Base-by-base conservation (phyloP, 2,888 invertebrate genomes). In the Molorchus minor region DNA sequence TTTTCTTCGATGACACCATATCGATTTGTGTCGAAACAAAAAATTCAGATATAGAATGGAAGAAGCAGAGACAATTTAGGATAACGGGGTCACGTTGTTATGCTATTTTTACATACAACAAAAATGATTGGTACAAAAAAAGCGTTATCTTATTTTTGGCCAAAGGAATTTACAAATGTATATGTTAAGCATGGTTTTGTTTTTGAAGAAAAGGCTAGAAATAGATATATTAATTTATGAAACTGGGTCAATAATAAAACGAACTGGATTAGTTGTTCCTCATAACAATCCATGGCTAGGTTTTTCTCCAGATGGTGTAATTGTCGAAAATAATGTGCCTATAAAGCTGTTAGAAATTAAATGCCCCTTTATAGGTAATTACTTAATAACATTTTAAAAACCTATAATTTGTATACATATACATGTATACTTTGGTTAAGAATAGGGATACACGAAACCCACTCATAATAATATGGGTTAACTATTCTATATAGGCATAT, bases 301-400 rank as follows among this genome's bases (percentile, higher is more conserved):
- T 10, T 60, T 33, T 56, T 49, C 60, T 20, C 51, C 60, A 19
- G 51, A 60, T 60, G 56, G 43, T 30, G 21, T 60, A 2, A 51
- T 60, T 16, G 43, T 60, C 35, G 20, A 56, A 20, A 21, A 56
- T 25, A 52, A 29, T 8, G 44, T 51, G 40, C 60, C 60, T 19
- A 41, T 19, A 8, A 41, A 55, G 21, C 35, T 60, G 10, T 35
- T 56, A 15, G 60, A 60, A 49, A 60, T 56, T 4, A 60, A 56
- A n/a, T n/a, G n/a, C n/a, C n/a, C n/a, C n/a, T n/a, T n/a, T n/a
- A n/a, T n/a, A n/a, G n/a, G n/a, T n/a, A 55, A 56, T 55, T 45
- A 35, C 49, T 10, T 35, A n/a, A n/a, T n/a, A n/a, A n/a, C n/a
- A n/a, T n/a, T n/a, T n/a, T n/a, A n/a, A n/a, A n/a, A n/a, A n/a